Evolutionary conservation across 2,797 vertebrate species (phyloP).

Genomic region (Craterocephalus amniculus): DNA sequence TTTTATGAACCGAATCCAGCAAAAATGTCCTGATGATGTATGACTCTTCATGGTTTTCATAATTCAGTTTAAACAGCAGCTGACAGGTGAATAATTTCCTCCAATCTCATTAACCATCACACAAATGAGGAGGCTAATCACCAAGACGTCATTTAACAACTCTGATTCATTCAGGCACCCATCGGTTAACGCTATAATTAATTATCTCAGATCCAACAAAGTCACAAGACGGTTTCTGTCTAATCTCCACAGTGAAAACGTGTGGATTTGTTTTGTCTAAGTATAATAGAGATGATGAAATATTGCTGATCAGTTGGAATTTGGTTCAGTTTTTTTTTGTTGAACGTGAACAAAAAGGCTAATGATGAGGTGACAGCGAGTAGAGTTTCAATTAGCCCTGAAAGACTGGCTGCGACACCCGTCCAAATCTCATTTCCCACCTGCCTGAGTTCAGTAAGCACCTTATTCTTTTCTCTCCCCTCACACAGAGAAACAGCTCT

Average conservation of each 20-base stretch:
- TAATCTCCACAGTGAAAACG: neutral
- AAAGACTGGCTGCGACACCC: conserved; percentile 40
- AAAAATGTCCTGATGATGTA: neutral
- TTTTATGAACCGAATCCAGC: neutral
- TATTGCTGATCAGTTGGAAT: neutral
- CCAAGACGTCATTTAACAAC: conserved; percentile 48
- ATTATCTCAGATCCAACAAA: conserved; percentile 22
- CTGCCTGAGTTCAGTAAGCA: neutral
- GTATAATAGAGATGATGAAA: conserved; percentile 5
- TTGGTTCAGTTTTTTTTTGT: conserved; percentile 9
- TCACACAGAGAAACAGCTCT: neutral
- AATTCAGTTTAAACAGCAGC: conserved; percentile 23
- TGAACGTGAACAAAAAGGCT: conserved; percentile 39
- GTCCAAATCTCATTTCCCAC: conserved; percentile 50
- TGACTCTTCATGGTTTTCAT: conserved; percentile 35
- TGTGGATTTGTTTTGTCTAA: neutral
- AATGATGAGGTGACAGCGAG: conserved; percentile 30
- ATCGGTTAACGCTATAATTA: conserved; percentile 36
- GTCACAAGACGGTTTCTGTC: neutral
- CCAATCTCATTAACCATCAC: conserved; percentile 59
- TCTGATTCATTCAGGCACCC: conserved; percentile 39
- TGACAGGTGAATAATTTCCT: conserved; percentile 71
- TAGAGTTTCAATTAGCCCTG: conserved; percentile 55
- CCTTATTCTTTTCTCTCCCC: neutral
- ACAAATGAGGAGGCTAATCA: conserved; percentile 53